A percentile compares a stretch with the other conserved stretches of the same genome.
These are phyloP conservation scores for Zygaena filipendulae DNA, from an alignment of 2,888 invertebrate genomes.

Conservation along the genomic window DNA sequence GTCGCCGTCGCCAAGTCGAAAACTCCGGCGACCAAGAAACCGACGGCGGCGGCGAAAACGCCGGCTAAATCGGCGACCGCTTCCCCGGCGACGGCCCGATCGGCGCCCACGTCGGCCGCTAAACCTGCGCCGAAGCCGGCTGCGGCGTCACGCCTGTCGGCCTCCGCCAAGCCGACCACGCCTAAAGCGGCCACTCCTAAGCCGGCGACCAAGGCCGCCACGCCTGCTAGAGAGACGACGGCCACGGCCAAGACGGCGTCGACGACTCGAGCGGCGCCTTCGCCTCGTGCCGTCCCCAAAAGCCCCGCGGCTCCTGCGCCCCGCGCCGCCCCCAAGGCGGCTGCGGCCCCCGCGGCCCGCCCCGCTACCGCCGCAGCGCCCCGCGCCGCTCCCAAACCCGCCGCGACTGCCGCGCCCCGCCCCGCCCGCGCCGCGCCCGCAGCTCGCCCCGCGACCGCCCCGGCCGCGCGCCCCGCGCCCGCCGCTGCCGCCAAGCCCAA, in stretches of 20 bases:
- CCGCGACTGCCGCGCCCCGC: conserved; percentile 9
- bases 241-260: conserved; percentile 15
- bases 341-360: conserved; percentile 15
- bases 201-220: conserved; percentile 9
- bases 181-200: conserved; percentile 4
- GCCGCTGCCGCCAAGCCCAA: conserved; percentile 25
- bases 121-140: conserved; percentile 19
- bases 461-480: conserved; percentile 17
- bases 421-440: conserved; percentile 16
- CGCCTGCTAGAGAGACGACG: conserved; percentile 11
- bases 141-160: conserved; percentile 4
- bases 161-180: conserved; percentile 10
- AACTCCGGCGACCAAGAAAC: conserved; percentile 20
- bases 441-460: conserved; percentile 12
- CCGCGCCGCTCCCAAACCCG: conserved; percentile 13
- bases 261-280: conserved; percentile 13
- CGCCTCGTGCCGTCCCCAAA: conserved; percentile 13
- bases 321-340: background rate
- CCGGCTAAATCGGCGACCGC: conserved; percentile 21
- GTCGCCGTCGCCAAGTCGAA: conserved; percentile 24
- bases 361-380: conserved; percentile 15
- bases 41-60: conserved; percentile 22
- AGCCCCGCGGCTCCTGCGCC: conserved; percentile 6
- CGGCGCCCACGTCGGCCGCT: conserved; percentile 18
- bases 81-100: conserved; percentile 29